phyloP scores from a whole-genome alignment of 2,888 invertebrate species.

The Eupithecia dodoneata region DNA sequence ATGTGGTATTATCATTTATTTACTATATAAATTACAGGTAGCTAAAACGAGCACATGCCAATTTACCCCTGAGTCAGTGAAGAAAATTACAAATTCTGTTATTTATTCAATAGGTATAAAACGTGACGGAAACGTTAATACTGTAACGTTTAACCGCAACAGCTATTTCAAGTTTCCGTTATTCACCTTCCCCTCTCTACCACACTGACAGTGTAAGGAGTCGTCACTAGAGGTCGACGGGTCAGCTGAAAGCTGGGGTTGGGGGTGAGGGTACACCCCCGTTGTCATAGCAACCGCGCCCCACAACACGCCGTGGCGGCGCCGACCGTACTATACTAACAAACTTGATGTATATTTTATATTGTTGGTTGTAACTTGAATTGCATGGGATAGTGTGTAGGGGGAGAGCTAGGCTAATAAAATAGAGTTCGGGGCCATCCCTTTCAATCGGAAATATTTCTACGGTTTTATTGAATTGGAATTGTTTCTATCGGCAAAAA shows the following conservation, averaged over 20 bases:
- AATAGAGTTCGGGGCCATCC: conserved; percentile 17
- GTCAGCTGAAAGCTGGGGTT: conserved; percentile 70
- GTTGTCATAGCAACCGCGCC: conserved; percentile 75
- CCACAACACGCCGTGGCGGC: conserved; percentile 82
- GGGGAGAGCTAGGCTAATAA: conserved; percentile 32
- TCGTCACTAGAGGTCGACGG: conserved; percentile 79
- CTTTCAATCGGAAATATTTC: conserved; percentile 19
- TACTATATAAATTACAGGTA: neutral
- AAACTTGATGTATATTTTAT: conserved; percentile 72
- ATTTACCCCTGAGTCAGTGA: too few species aligned
- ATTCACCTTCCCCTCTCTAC: conserved; percentile 51
- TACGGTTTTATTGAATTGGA: conserved; percentile 29
- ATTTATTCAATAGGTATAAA: neutral
- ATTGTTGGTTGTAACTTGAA: conserved; percentile 68
- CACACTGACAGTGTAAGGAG: conserved; percentile 70
- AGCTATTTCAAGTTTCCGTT: conserved; percentile 9
- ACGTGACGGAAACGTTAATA: neutral
- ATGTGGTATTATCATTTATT: neutral
- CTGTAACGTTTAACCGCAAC: neutral
- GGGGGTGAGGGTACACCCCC: conserved; percentile 52
- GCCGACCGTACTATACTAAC: conserved; percentile 67
- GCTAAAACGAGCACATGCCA: neutral
- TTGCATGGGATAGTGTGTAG: conserved; percentile 56
- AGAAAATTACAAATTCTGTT: neutral
- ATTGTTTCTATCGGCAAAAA: neutral